Conservation (phyloP, 2,113 vertebrate genomes). For the Tupaia chinensis region DNA sequence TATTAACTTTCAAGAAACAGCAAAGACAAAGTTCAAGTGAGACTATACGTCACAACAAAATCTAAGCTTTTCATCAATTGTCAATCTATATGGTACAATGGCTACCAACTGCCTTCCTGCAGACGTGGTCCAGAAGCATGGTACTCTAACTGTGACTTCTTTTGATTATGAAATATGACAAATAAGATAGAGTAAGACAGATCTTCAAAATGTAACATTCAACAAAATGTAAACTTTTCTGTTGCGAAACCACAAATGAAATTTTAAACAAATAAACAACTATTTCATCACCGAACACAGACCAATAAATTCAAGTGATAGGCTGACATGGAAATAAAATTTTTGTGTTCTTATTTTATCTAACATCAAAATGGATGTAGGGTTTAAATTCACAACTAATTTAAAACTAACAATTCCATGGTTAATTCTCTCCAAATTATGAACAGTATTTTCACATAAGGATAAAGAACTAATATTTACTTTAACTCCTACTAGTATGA, state of each 20-base stretch:
- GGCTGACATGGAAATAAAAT: not conserved
- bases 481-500: not conserved
- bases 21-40: not conserved
- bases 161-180: not conserved
- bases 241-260: not conserved
- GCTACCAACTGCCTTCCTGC: not conserved
- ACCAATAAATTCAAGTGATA: not conserved
- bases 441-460: conserved; percentile 6
- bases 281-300: not conserved
- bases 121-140: not conserved
- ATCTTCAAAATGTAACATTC: not conserved
- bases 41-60: not conserved
- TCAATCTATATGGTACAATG: not conserved
- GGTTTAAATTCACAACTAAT: not conserved
- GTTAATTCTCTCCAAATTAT: conserved; percentile 8
- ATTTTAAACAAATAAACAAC: not conserved
- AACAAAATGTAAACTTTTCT: conserved; percentile 19
- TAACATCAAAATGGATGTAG: not conserved
- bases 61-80: not conserved
- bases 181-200: not conserved
- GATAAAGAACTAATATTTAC: conserved; percentile 28
- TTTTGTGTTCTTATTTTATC: not conserved
- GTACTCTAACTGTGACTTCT: not conserved
- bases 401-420: not conserved
- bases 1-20: not conserved